A percentile compares a stretch with the other conserved stretches of the same genome.
Conservation (phyloP, 1,140 invertebrate genomes). For the Octopus bimaculoides region DNA sequence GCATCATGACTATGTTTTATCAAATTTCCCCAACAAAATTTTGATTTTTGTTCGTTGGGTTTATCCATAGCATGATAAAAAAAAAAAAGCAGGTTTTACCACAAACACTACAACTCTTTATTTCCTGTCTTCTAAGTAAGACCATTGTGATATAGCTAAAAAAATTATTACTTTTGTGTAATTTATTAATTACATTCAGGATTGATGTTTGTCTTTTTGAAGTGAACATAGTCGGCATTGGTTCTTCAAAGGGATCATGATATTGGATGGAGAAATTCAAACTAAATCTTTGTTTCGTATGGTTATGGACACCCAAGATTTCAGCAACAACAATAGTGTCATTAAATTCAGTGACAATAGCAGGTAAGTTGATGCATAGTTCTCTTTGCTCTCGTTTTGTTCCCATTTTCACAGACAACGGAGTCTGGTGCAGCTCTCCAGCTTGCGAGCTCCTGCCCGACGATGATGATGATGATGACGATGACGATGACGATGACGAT, state of each 20-base stretch:
- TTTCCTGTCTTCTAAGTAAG: background rate
- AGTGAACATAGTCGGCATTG: slow-evolving; percentile 63
- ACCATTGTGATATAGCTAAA: background rate
- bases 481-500: no score
- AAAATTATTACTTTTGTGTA: slow-evolving; percentile 6
- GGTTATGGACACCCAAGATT: slow-evolving; percentile 84
- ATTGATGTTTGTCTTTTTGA: background rate
- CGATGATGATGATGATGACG: no score
- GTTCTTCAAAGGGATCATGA: slow-evolving; percentile 77
- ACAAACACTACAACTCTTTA: no score
- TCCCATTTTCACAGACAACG: no score
- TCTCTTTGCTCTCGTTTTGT: no score
- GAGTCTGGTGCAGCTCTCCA: no score
- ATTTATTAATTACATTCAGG: background rate
- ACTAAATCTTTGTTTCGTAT: slow-evolving; percentile 84
- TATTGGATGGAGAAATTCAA: slow-evolving; percentile 78
- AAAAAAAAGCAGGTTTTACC: no score
- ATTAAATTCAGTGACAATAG: slow-evolving; percentile 98
- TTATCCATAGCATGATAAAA: no score
- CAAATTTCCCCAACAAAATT: no score
- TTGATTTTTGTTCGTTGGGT: no score
- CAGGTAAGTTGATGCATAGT: slow-evolving; percentile 61
- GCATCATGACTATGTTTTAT: no score
- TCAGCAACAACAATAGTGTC: slow-evolving; percentile 84
- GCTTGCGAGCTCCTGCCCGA: no score